Evolutionary conservation across 1,140 invertebrate genomes (phyloP).

Genomic region (Olivierus martensii): DNA sequence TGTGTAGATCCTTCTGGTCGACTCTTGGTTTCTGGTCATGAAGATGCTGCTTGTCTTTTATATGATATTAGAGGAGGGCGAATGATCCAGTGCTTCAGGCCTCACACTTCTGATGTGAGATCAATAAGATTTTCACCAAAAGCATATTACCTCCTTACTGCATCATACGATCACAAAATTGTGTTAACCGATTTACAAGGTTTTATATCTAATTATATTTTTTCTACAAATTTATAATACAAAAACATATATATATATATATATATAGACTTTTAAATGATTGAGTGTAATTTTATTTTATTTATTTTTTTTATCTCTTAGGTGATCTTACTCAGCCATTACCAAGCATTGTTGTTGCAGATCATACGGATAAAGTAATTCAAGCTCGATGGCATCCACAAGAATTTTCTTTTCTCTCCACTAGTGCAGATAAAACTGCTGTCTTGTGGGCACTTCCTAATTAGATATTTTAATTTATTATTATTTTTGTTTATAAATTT

Average conservation of each 20-base stretch:
- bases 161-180: slow-evolving; percentile 88
- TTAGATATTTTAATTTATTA: too few species aligned
- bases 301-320: not conserved
- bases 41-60: slow-evolving; percentile 76
- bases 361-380: slow-evolving; percentile 95
- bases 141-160: slow-evolving; percentile 91
- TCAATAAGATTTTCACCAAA: slow-evolving; percentile 93
- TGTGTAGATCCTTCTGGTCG: slow-evolving; percentile 94
- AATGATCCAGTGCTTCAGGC: slow-evolving; percentile 85
- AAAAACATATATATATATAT: too few species aligned
- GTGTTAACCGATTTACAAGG: slow-evolving; percentile 94
- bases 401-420: slow-evolving; percentile 93
- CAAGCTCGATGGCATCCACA: slow-evolving; percentile 95
- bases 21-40: slow-evolving; percentile 83
- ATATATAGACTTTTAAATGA: too few species aligned
- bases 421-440: slow-evolving; percentile 91
- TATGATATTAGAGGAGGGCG: slow-evolving; percentile 89
- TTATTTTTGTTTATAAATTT: too few species aligned
- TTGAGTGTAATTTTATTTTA: not conserved
- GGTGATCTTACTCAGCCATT: slow-evolving; percentile 73
- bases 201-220: slow-evolving; percentile 25
- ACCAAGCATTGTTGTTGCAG: slow-evolving; percentile 88
- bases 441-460: slow-evolving; percentile 85
- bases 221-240: too few species aligned
- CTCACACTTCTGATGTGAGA: slow-evolving; percentile 82